Conservation (phyloP, 1,140 invertebrate species). For the Wasmannia auropunctata region DNA sequence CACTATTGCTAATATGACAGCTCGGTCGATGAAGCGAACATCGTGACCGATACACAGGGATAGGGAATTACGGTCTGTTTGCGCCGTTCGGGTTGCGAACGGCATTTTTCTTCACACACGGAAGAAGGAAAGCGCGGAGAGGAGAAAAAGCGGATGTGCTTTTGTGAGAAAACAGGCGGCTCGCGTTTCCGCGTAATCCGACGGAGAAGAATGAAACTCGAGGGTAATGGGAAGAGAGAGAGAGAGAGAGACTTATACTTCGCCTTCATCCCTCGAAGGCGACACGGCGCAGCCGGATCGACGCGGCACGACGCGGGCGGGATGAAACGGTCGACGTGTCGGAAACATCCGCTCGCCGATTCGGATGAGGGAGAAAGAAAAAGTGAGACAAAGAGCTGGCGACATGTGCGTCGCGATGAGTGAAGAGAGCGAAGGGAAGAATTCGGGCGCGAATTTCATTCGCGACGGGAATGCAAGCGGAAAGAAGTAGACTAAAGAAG, state of each 20-base stretch:
- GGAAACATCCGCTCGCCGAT: background rate
- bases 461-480: background rate
- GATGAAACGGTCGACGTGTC: constrained; percentile 9
- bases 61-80: background rate
- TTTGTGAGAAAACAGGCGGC: background rate
- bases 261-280: background rate
- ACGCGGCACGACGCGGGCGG: background rate
- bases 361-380: background rate
- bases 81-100: background rate
- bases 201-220: background rate
- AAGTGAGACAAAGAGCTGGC: background rate
- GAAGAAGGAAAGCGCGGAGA: background rate
- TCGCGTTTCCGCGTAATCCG: constrained; percentile 24
- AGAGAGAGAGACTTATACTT: no score
- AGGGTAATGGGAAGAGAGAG: background rate
- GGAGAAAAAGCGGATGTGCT: background rate
- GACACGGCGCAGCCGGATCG: no score
- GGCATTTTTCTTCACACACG: background rate
- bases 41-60: background rate
- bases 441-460: background rate
- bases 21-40: background rate
- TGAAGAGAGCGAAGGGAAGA: background rate
- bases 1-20: background rate
- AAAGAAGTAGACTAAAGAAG: background rate
- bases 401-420: background rate